Conservation (phyloP, 2,113 vertebrate genomes). For the Hydropotes inermis region DNA sequence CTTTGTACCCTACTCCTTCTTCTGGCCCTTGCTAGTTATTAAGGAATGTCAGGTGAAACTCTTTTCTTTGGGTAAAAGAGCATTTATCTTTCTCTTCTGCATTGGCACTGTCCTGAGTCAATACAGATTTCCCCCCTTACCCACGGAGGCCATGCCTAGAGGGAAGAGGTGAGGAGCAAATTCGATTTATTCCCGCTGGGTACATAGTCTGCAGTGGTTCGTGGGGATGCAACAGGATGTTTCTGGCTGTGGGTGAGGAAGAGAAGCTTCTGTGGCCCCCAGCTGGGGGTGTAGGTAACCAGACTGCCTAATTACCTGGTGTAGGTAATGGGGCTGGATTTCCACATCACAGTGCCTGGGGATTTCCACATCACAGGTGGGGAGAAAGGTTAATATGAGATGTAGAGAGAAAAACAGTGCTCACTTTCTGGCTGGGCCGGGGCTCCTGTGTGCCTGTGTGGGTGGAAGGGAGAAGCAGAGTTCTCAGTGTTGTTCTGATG, state of each 20-base stretch:
- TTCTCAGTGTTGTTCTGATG: neutral
- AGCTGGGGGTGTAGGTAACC: rapidly evolving
- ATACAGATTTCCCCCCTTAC: neutral
- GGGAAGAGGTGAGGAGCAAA: neutral
- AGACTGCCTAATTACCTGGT: neutral
- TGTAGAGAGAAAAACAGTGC: neutral
- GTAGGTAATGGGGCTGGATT: rapidly evolving
- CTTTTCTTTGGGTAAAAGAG: neutral
- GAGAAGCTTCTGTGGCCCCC: neutral
- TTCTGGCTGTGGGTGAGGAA: neutral
- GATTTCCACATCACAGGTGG: too few relatives aligned
- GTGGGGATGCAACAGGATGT: neutral
- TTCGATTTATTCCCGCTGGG: rapidly evolving
- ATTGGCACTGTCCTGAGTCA: rapidly evolving
- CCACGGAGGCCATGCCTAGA: neutral
- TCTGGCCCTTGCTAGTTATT: neutral
- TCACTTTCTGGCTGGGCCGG: rapidly evolving
- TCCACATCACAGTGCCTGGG: neutral
- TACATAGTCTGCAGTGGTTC: neutral
- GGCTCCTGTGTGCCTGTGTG: rapidly evolving
- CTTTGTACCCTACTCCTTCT: neutral
- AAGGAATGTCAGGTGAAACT: neutral
- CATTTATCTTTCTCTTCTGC: neutral
- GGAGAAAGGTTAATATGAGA: neutral
- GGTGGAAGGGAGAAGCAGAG: neutral